Conservation (phyloP, 1,140 invertebrate genomes). For the Drosophila gunungcola region DNA sequence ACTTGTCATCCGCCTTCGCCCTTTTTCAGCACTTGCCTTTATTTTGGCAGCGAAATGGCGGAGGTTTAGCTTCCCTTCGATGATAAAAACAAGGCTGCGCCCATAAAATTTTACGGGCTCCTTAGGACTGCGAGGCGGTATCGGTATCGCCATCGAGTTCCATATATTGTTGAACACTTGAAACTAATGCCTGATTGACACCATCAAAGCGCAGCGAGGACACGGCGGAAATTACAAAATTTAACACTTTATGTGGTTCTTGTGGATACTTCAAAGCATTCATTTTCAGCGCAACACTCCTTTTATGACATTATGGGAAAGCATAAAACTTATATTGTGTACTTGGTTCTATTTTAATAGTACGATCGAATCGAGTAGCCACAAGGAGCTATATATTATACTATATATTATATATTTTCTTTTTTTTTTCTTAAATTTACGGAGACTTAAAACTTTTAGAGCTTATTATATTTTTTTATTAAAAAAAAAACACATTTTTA, state of each 20-base stretch:
- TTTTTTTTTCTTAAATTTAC: too few relatives aligned
- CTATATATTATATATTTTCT: too few relatives aligned
- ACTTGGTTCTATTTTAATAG: not conserved
- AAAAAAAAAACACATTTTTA: too few relatives aligned
- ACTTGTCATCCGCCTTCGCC: slow-evolving; percentile 41
- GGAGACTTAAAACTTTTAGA: too few relatives aligned
- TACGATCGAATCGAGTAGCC: not conserved
- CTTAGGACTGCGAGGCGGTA: slow-evolving; percentile 15
- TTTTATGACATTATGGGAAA: not conserved
- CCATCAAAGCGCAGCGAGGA: slow-evolving; percentile 27
- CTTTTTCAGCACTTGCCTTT: slow-evolving; percentile 22
- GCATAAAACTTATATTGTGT: not conserved
- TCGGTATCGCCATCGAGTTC: not conserved
- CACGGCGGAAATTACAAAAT: slow-evolving; percentile 22
- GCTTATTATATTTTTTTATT: too few relatives aligned
- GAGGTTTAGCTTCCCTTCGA: slow-evolving; percentile 9
- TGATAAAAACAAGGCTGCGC: slow-evolving; percentile 28
- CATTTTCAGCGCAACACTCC: not conserved
- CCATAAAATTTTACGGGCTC: slow-evolving; percentile 34
- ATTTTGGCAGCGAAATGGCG: slow-evolving; percentile 9
- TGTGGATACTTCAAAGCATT: not conserved
- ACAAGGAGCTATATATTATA: too few relatives aligned
- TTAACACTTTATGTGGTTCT: slow-evolving; percentile 17
- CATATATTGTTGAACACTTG: slow-evolving; percentile 45
- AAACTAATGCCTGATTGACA: slow-evolving; percentile 57